Evolutionary conservation across 2,797 vertebrate genomes (phyloP), one percentile per base, ranked within the genome.

Genomic region (Poeciliopsis infans): DNA sequence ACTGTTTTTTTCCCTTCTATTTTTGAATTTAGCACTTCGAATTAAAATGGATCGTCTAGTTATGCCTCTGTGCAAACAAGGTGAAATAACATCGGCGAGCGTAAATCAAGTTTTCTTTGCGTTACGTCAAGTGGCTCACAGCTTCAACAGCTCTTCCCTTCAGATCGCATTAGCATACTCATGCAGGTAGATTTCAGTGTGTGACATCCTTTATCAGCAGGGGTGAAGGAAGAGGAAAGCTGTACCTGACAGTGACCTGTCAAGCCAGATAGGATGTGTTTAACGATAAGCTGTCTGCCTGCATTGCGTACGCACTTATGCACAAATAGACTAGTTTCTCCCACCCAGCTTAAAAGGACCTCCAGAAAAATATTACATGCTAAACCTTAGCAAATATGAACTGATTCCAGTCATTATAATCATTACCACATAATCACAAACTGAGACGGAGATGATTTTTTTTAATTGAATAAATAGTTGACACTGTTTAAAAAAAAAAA

Each of bases 161-260:
- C 94, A 89, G 85, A 87, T 90, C 33, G 61, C 85, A 95, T 95
- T 95, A 95, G 93, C 93, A 95, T 95, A 95, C 83, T 91, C 88
- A 87, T 88, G 78, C 92, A 91, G 93, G 94, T 94, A 91, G 87
- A 91, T 91, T 93, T 89, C 86, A 90, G 91, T 92, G 92, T 92
- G 89, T 91, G 92, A 94, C 93, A 93, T 81, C 88, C 83, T 89
- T 90, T 92, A 93, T 95, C 94, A 92, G 90, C 86, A 81, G 86
- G 90, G 92, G 88, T 84, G 82, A 87, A 89, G 91, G 90, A 86
- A 88, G 91, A 91, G 89, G 88, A 92, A 89, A 86, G 93, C 82
- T 88, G 90, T 91, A 94, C 94, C 93, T 95, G 94, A 95, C 95
- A 95, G 92, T 93, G 94, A 94, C 93, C 91, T 94, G 96, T 96